phyloP scores from a whole-genome alignment of 2,888 invertebrate genomes.

The Sinhomidia bicolor region DNA sequence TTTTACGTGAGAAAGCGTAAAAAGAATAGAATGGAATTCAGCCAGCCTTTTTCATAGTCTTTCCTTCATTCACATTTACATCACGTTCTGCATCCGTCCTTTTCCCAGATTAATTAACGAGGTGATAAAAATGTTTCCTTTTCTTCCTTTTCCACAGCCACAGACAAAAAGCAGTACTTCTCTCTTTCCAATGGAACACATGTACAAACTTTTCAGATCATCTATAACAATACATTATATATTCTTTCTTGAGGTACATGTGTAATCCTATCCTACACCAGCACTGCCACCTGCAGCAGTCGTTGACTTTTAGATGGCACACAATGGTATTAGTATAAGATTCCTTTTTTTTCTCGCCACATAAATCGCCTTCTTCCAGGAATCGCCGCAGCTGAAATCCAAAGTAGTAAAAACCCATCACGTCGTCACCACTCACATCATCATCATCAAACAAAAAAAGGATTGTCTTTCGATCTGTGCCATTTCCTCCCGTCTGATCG shows the following conservation, averaged over 20 bases:
- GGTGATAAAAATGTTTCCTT: slow-evolving; percentile 38
- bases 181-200: neutral
- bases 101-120: slow-evolving; percentile 64
- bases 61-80: neutral
- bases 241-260: too few relatives aligned
- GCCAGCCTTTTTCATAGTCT: neutral
- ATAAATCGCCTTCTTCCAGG: neutral
- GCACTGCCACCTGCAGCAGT: too few relatives aligned
- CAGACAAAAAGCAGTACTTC: neutral
- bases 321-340: too few relatives aligned
- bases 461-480: neutral
- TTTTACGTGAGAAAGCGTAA: neutral
- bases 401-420: neutral
- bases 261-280: too few relatives aligned
- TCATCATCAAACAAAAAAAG: neutral
- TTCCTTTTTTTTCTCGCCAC: too few relatives aligned
- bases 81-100: slow-evolving; percentile 27
- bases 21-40: neutral
- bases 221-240: too few relatives aligned
- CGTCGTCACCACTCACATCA: neutral
- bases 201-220: too few relatives aligned
- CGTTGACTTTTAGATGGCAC: too few relatives aligned
- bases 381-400: neutral
- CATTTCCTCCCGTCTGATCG: neutral
- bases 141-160: neutral